Evolutionary conservation across 2,888 invertebrate genomes (phyloP).

Genomic region (Beris chalybata): DNA sequence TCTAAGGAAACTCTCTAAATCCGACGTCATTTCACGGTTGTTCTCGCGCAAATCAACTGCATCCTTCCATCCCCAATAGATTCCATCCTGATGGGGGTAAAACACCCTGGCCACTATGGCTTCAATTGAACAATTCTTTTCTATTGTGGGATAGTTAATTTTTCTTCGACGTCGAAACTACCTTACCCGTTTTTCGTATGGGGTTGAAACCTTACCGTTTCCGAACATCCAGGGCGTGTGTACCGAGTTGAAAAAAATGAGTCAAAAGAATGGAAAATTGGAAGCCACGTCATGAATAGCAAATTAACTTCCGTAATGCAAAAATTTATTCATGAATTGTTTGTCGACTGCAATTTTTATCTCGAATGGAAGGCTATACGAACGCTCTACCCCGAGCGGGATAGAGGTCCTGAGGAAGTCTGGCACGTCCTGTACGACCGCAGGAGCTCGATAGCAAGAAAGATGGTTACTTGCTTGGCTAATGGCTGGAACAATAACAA

Average conservation of each 20-base stretch:
- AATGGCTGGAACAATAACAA: background rate
- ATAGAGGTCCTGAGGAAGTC: too few species aligned
- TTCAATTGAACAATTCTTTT: too few species aligned
- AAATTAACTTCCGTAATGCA: slow-evolving; percentile 37
- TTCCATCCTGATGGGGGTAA: too few species aligned
- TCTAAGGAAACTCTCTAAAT: too few species aligned
- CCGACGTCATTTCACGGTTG: too few species aligned
- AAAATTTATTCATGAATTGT: slow-evolving; percentile 38
- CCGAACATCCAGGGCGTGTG: background rate
- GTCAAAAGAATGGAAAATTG: slow-evolving; percentile 28
- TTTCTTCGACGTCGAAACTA: background rate
- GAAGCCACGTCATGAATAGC: slow-evolving; percentile 34
- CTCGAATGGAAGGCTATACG: slow-evolving; percentile 6
- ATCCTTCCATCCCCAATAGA: too few species aligned
- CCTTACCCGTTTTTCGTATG: background rate
- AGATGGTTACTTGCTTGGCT: too few species aligned
- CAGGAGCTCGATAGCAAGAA: too few species aligned
- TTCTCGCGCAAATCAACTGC: too few species aligned
- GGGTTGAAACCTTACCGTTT: background rate
- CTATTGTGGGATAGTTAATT: background rate
- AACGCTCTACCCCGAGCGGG: too few species aligned
- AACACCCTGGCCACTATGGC: too few species aligned
- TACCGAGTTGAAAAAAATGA: background rate
- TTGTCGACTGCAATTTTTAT: slow-evolving; percentile 34
- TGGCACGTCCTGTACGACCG: too few species aligned